phyloP scores from a whole-genome alignment of 2,113 vertebrate genomes.

The Pipa parva region DNA sequence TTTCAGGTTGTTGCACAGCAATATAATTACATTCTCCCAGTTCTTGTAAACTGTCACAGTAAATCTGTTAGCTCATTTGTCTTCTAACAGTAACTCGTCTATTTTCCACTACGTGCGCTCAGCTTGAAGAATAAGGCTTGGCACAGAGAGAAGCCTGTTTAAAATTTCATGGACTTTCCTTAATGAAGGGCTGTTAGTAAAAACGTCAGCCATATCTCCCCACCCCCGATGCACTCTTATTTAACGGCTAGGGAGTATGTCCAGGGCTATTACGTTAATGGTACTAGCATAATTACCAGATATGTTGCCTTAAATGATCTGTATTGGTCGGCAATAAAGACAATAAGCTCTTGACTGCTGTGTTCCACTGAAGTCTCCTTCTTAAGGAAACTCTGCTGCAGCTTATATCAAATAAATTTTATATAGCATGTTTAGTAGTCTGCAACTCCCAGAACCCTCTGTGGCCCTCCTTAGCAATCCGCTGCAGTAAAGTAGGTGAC shows the following conservation, averaged over 20 bases:
- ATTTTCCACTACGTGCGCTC: not conserved
- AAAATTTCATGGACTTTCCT: constrained; percentile 21
- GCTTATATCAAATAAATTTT: too few relatives aligned
- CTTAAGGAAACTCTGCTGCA: too few relatives aligned
- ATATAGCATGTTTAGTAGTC: too few relatives aligned
- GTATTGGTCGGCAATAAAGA: too few relatives aligned
- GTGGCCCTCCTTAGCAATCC: too few relatives aligned
- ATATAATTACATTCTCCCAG: constrained; percentile 47
- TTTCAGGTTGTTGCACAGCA: constrained; percentile 42
- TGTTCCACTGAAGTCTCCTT: too few relatives aligned
- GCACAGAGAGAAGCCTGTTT: accelerated
- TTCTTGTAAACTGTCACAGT: constrained; percentile 45
- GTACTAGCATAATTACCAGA: accelerated
- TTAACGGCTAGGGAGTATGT: not conserved
- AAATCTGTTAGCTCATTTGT: constrained; percentile 51
- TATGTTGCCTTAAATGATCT: too few relatives aligned
- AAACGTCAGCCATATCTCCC: accelerated
- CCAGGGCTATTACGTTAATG: accelerated
- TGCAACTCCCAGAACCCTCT: too few relatives aligned
- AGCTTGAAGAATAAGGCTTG: accelerated
- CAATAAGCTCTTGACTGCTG: too few relatives aligned
- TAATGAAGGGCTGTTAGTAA: not conserved
- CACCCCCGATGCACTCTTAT: not conserved
- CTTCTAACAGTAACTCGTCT: constrained; percentile 4
- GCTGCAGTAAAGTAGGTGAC: too few relatives aligned